Evolutionary conservation across 2,888 invertebrate species (phyloP), one percentile per base, ranked within the genome.

Genomic region (Globia sparganii): DNA sequence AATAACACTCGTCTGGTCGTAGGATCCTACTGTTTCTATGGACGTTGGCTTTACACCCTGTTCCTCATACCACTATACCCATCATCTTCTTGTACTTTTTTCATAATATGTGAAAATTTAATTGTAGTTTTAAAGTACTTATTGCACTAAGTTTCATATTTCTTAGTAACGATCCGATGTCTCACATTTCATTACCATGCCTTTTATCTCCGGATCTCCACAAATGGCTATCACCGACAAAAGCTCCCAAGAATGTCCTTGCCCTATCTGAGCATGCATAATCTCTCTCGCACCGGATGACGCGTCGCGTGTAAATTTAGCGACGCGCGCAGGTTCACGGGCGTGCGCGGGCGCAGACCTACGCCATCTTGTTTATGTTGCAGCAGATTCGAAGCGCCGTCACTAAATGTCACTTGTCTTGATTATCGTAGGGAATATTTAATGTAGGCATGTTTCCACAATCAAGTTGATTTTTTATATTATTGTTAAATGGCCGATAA

Each of bases 261-360:
- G 75, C 58, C 80, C 56, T 73, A 73, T 88, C 90, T 90, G 78
- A 40, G 53, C 53, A 46, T 82, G 43, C 61, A 80, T 89, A 81
- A 83, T 92, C 92, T 92, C 46, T 90, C 85, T 69, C 82, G 90
- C 92, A 91, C 93, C 93, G 95, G 95, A 95, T 96, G 96, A 95
- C 95, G 95, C 92, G 91, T 80, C 89, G 89, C 83, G 94, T 91
- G 94, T 96, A 95, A 95, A 94, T 96, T 95, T 96, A 96, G 95
- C 95, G 88, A 67, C 88, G 92, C 72, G 72, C 89, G 82, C 94
- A 95, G 95, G 96, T 96, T 96, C 96, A 96, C 91, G 96, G 96
- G 92, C 95, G 91, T 90, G 91, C 92, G 91, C 91, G 85, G 89
- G 87, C 91, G 90, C 91, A 91, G 90, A 90, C 71, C 79, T 31